A percentile compares a stretch with the other conserved stretches of the same genome.
These are phyloP conservation scores for Gorsachius goisagi DNA, from an alignment of 2,113 vertebrate genomes.

Conservation along the genomic window DNA sequence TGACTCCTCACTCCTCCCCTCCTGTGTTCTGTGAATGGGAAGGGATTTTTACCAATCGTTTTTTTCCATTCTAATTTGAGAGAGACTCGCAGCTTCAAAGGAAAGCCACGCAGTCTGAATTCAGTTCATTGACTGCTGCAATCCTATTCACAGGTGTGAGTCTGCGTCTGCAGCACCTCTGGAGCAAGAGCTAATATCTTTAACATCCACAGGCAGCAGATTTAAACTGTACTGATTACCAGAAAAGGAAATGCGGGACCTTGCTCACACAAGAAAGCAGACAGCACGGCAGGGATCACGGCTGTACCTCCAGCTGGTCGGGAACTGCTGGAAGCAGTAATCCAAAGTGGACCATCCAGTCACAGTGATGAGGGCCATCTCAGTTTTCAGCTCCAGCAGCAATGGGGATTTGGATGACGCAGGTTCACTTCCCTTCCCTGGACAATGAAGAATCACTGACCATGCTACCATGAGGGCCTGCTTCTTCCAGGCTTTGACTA, in stretches of 20 bases:
- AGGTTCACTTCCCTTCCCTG: neutral
- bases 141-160: neutral
- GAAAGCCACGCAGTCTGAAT: neutral
- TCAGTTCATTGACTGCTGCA: neutral
- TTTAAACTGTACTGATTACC: neutral
- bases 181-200: neutral
- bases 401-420: neutral
- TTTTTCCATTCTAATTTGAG: neutral
- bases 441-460: neutral
- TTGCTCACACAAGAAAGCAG: neutral
- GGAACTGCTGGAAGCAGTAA: neutral
- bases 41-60: neutral
- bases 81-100: neutral
- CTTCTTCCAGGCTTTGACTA: neutral
- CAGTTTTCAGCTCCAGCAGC: neutral
- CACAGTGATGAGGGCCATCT: neutral
- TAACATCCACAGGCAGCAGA: neutral
- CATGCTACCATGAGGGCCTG: neutral
- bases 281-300: accelerated
- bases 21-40: neutral
- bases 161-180: neutral
- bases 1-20: neutral
- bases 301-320: neutral
- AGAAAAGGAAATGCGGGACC: neutral
- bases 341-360: neutral